Evolutionary conservation across 2,888 invertebrate species (phyloP).

Genomic region (Tipula vernalis): DNA sequence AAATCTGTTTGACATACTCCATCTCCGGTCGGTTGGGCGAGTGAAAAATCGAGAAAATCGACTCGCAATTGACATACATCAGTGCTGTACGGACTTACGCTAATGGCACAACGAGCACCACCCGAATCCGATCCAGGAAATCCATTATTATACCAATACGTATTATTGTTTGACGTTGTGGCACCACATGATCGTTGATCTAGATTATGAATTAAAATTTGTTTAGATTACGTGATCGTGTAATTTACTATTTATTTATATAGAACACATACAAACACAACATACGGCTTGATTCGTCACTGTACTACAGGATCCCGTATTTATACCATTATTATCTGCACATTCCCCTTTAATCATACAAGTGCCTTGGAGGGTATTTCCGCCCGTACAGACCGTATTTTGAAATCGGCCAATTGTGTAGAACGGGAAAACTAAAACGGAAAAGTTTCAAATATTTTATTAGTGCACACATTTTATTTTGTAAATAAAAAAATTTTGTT

Average conservation of each 20-base stretch:
- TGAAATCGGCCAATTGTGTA: constrained; percentile 66
- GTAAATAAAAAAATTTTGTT: not conserved
- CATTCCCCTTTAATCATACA: constrained; percentile 70
- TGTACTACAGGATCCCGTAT: constrained; percentile 60
- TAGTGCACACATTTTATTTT: not conserved
- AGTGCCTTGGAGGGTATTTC: constrained; percentile 55
- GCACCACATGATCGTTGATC: constrained; percentile 62
- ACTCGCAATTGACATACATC: constrained; percentile 50
- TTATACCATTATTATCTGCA: constrained; percentile 51
- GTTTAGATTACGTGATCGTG: not conserved
- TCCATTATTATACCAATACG: constrained; percentile 68
- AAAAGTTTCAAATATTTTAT: not conserved
- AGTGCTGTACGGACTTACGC: constrained; percentile 53
- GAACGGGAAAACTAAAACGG: constrained; percentile 46
- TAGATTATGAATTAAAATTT: constrained; percentile 25
- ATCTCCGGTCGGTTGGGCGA: constrained; percentile 60
- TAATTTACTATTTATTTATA: not conserved
- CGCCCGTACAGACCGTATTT: constrained; percentile 53
- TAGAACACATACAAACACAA: constrained; percentile 57
- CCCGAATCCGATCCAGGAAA: constrained; percentile 60
- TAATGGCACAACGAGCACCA: constrained; percentile 53
- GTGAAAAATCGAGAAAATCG: constrained; percentile 59
- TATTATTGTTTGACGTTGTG: constrained; percentile 61
- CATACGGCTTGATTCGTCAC: constrained; percentile 57
- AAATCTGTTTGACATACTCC: constrained; percentile 60